A percentile compares a stretch with the other conserved stretches of the same genome.
Evolutionary conservation across 2,113 vertebrate species (phyloP).

Genomic region (Rhizomys pruinosus): DNA sequence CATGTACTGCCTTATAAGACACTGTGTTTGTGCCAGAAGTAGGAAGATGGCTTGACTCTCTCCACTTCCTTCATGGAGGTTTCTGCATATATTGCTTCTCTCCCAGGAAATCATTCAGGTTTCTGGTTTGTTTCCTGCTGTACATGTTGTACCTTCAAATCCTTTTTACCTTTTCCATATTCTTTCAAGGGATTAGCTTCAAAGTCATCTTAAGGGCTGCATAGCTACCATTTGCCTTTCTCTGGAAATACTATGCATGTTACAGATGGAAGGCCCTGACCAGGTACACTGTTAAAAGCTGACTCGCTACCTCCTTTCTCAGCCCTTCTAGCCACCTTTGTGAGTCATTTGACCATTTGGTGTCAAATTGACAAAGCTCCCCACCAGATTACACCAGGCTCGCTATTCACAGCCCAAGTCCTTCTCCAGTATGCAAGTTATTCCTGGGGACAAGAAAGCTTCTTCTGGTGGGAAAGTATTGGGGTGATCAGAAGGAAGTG

Average conservation of each 20-base stretch:
- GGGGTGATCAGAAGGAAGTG: neutral
- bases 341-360: neutral
- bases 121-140: neutral
- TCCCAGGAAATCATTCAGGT: neutral
- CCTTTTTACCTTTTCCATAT: neutral
- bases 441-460: neutral
- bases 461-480: neutral
- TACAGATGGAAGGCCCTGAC: neutral
- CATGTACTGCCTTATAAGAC: neutral
- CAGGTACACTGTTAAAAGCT: neutral
- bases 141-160: neutral
- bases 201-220: neutral
- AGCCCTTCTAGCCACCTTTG: neutral
- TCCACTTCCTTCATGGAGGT: neutral
- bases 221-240: neutral
- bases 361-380: neutral
- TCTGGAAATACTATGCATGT: neutral
- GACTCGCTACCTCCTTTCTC: neutral
- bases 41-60: neutral
- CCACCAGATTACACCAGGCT: neutral
- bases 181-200: neutral
- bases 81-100: neutral
- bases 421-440: neutral
- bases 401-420: neutral
- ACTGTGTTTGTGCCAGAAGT: neutral